These are phyloP conservation scores for Microctenopoma lineatum DNA, from an alignment of 2,797 vertebrate species.

Conservation along the genomic window DNA sequence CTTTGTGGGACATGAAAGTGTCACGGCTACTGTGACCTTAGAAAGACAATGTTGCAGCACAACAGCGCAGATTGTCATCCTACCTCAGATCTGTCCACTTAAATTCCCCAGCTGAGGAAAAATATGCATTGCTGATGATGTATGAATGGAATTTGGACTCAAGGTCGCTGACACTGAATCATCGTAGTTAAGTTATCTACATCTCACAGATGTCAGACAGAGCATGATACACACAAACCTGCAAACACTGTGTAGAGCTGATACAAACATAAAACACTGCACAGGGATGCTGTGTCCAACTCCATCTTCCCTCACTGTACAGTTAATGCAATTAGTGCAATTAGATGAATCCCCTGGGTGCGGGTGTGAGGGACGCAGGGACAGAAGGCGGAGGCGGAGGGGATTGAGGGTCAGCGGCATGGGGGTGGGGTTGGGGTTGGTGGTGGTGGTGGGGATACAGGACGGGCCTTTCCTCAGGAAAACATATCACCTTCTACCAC, in stretches of 20 bases:
- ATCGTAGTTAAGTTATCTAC: slow-evolving; percentile 6
- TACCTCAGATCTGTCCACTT: slow-evolving; percentile 20
- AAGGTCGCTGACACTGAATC: slow-evolving; percentile 52
- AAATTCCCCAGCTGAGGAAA: slow-evolving; percentile 59
- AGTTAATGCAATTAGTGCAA: slow-evolving; percentile 60
- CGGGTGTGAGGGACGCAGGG: slow-evolving; percentile 20
- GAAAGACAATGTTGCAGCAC: slow-evolving; percentile 28
- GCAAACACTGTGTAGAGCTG: neutral
- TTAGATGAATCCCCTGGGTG: slow-evolving; percentile 57
- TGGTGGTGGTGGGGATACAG: slow-evolving; percentile 42
- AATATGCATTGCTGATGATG: slow-evolving; percentile 23
- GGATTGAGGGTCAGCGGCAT: slow-evolving; percentile 31
- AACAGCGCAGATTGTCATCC: slow-evolving; percentile 24
- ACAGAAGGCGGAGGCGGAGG: slow-evolving; percentile 11
- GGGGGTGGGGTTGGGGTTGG: slow-evolving; percentile 25
- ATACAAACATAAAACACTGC: slow-evolving; percentile 20
- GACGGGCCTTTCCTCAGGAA: slow-evolving; percentile 87
- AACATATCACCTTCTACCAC: slow-evolving; percentile 86
- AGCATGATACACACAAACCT: neutral
- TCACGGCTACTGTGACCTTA: slow-evolving; percentile 28
- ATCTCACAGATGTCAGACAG: neutral
- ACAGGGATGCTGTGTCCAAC: slow-evolving; percentile 20
- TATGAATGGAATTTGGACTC: slow-evolving; percentile 55
- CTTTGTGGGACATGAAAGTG: slow-evolving; percentile 26
- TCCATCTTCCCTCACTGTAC: slow-evolving; percentile 33